Percentiles rank a stretch among this genome's conserved stretches.
Evolutionary conservation across 92 coral and sea anemone species (phyloP).

Genomic region (Ricordea florida): DNA sequence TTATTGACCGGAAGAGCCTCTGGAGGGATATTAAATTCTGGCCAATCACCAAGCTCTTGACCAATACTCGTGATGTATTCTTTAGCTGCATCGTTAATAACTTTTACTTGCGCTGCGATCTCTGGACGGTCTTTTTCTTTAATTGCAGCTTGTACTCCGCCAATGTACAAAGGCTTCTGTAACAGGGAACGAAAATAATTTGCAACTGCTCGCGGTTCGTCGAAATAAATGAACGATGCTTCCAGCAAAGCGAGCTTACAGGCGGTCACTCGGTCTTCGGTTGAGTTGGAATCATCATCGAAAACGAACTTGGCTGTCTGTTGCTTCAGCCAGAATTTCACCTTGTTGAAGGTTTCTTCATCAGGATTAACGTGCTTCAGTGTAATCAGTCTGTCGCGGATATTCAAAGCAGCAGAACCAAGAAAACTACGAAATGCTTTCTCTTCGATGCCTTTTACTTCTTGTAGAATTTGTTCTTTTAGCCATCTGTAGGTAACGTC

Average conservation of each 20-base stretch:
- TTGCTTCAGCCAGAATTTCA: conserved; percentile 57
- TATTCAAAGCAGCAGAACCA: conserved; percentile 59
- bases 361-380: conserved; percentile 55
- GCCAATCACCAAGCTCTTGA: conserved; percentile 42
- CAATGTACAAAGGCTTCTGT: conserved; percentile 32
- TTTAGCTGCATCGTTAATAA: conserved; percentile 64
- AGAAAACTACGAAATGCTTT: conserved; percentile 52
- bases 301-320: conserved; percentile 43
- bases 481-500: conserved; percentile 90
- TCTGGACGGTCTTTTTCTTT: conserved; percentile 52
- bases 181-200: conserved; percentile 31
- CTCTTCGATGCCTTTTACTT: conserved; percentile 47
- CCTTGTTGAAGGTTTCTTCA: conserved; percentile 41
- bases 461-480: conserved; percentile 64
- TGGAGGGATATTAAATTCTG: conserved; percentile 51
- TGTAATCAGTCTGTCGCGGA: conserved; percentile 63
- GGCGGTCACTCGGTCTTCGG: conserved; percentile 44
- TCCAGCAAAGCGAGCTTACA: conserved; percentile 74
- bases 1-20: conserved; percentile 42
- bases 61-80: conserved; percentile 61
- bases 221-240: conserved; percentile 58
- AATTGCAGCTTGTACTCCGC: conserved; percentile 51
- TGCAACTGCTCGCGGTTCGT: conserved; percentile 51
- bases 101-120: conserved; percentile 53
- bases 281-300: conserved; percentile 26